Evolutionary conservation across 2,797 vertebrate species (phyloP).

Genomic region (Otolemur crassicaudatus): DNA sequence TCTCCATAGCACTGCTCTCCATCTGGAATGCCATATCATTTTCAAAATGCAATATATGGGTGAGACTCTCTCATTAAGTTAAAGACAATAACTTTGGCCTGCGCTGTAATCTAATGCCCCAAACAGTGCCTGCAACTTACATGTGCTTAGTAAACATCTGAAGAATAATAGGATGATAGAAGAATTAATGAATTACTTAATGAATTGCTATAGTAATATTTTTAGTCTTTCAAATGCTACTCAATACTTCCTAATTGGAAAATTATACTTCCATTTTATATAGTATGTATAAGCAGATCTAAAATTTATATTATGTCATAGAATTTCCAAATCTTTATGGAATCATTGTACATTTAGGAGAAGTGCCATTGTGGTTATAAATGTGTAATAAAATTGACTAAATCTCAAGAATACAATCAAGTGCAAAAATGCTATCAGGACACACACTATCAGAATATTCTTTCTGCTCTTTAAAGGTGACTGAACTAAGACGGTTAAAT

Average conservation of each 20-base stretch:
- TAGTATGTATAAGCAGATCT: not conserved
- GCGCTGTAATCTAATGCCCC: not conserved
- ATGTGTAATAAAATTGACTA: not conserved
- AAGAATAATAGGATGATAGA: not conserved
- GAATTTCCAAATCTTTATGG: not conserved
- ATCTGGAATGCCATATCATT: not conserved
- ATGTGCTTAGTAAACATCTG: not conserved
- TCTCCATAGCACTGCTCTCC: not conserved
- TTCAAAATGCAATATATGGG: not conserved
- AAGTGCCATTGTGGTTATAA: not conserved
- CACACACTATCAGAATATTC: not conserved
- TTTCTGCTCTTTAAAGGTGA: not conserved
- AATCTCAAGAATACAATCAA: not conserved
- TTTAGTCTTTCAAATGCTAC: not conserved
- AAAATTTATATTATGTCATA: not conserved
- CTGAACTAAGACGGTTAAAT: not conserved
- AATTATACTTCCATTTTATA: not conserved
- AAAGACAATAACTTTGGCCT: not conserved
- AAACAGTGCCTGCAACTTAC: not conserved
- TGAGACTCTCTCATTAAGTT: not conserved
- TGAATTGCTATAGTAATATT: not conserved
- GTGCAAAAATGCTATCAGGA: not conserved
- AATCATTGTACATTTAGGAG: conserved; percentile 1
- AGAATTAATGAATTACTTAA: not conserved
- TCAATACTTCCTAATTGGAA: not conserved